These are phyloP conservation scores for Caenorhabditis inopinata DNA, from an alignment of 1,140 invertebrate species.

Conservation along the genomic window DNA sequence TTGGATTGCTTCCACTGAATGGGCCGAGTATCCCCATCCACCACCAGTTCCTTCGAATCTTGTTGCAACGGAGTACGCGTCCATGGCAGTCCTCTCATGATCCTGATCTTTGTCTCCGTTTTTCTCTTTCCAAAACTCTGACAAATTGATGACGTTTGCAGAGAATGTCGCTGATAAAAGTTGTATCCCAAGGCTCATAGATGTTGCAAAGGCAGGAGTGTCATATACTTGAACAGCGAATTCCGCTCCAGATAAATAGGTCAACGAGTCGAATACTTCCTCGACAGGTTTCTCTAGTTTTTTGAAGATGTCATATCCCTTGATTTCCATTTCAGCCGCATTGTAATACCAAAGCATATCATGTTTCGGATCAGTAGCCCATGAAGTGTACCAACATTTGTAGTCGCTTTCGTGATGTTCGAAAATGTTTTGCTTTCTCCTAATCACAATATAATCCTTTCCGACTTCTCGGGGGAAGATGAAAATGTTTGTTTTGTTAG, in stretches of 20 bases:
- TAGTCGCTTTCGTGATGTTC: slow-evolving; percentile 45
- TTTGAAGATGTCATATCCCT: slow-evolving; percentile 39
- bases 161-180: slow-evolving; percentile 29
- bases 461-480: slow-evolving; percentile 46
- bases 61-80: slow-evolving; percentile 74
- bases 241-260: background rate
- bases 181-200: slow-evolving; percentile 4
- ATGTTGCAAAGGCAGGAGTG: background rate
- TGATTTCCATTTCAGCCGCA: slow-evolving; percentile 49
- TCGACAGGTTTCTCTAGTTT: background rate
- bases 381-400: slow-evolving; percentile 45
- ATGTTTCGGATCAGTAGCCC: slow-evolving; percentile 52
- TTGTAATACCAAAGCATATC: slow-evolving; percentile 55
- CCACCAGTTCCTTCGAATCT: slow-evolving; percentile 92
- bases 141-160: slow-evolving; percentile 3
- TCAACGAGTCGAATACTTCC: slow-evolving; percentile 27
- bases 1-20: slow-evolving; percentile 79
- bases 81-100: background rate
- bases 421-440: slow-evolving; percentile 39
- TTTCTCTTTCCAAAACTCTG: slow-evolving; percentile 18
- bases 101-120: background rate
- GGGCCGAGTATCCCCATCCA: slow-evolving; percentile 94
- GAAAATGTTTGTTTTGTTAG: slow-evolving; percentile 41
- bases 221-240: slow-evolving; percentile 21
- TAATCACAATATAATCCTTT: slow-evolving; percentile 55